Percentiles rank a stretch among this genome's conserved stretches.
These are phyloP conservation scores for Acrocyrtus sp. DNA, from an alignment of 2,888 invertebrate species.

Conservation along the genomic window DNA sequence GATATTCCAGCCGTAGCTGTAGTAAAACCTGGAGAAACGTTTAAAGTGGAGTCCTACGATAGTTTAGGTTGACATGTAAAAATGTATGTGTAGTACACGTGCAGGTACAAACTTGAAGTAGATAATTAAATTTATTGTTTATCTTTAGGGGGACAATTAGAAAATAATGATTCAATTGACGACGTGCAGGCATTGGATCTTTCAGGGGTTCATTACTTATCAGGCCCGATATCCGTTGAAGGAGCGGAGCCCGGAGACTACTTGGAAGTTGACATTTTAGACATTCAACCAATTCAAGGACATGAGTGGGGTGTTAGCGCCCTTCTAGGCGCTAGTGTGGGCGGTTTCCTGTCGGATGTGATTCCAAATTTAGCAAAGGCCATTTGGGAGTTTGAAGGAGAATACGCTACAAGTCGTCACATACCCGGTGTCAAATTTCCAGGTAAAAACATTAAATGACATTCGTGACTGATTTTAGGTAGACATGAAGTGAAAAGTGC, in stretches of 20 bases:
- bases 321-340: constrained; percentile 33
- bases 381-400: constrained; percentile 59
- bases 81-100: too few species aligned
- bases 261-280: constrained; percentile 56
- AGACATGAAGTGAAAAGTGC: too few species aligned
- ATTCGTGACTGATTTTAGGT: too few species aligned
- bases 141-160: constrained; percentile 47
- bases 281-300: constrained; percentile 50
- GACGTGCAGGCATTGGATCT: constrained; percentile 41
- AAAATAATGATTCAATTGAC: constrained; percentile 47
- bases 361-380: constrained; percentile 46
- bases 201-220: constrained; percentile 31
- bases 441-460: too few species aligned
- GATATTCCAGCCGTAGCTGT: constrained; percentile 48
- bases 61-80: too few species aligned
- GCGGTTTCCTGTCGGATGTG: constrained; percentile 19
- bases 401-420: constrained; percentile 55
- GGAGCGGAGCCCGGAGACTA: constrained; percentile 57
- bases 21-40: constrained; percentile 50
- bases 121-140: too few species aligned
- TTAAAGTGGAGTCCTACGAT: constrained; percentile 57
- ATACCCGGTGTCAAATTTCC: constrained; percentile 55
- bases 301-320: constrained; percentile 56
- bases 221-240: constrained; percentile 53
- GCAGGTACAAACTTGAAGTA: too few species aligned